phyloP scores from a whole-genome alignment of 2,797 vertebrate species.

The Siniperca scherzeri region DNA sequence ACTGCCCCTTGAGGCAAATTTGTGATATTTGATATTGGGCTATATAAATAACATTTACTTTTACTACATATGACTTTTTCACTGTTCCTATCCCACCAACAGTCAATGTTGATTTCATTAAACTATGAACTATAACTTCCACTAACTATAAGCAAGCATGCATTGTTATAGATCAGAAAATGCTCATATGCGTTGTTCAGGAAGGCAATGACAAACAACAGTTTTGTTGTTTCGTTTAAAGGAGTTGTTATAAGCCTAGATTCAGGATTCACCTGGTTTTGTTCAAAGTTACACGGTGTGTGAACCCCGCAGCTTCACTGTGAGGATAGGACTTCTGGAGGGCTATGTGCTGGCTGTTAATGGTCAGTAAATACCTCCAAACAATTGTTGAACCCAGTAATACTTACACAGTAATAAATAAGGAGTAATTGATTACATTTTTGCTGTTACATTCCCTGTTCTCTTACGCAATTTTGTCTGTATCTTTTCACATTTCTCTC shows the following conservation, averaged over 20 bases:
- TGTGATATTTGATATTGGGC: neutral
- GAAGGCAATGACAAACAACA: neutral
- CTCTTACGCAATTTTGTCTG: slow-evolving; percentile 10
- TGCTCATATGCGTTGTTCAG: neutral
- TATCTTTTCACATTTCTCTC: slow-evolving; percentile 22
- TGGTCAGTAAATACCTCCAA: neutral
- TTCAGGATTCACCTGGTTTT: neutral
- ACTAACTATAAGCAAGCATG: neutral
- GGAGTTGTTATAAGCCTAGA: neutral
- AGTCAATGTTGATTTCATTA: neutral
- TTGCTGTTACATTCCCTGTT: neutral
- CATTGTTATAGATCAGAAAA: neutral
- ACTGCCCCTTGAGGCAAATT: neutral
- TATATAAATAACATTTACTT: neutral
- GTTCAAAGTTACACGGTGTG: neutral
- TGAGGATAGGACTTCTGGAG: neutral
- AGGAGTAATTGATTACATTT: slow-evolving; percentile 13
- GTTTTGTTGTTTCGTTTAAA: neutral
- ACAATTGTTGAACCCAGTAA: neutral
- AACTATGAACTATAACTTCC: too few species aligned
- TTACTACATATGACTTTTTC: neutral
- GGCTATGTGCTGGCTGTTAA: neutral
- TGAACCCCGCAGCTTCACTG: neutral
- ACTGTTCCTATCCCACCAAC: neutral
- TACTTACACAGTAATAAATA: slow-evolving; percentile 11